Conservation (phyloP, 1,140 invertebrate species). For the Andrena cerasifolii region DNA sequence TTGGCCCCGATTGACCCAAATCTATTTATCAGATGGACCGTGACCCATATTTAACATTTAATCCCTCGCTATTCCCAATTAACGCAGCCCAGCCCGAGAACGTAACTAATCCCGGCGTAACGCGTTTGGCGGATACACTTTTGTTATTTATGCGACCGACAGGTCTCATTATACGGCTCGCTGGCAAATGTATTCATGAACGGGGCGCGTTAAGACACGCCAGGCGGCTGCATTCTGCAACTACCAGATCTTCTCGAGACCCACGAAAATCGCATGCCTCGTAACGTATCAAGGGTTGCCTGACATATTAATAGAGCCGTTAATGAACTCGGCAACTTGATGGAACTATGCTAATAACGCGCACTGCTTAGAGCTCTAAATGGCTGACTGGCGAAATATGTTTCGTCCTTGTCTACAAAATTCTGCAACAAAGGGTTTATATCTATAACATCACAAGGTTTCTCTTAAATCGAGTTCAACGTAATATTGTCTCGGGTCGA, state of each 20-base stretch:
- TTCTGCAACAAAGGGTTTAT: too few relatives aligned
- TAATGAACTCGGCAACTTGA: slow-evolving; percentile 54
- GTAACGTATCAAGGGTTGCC: slow-evolving; percentile 43
- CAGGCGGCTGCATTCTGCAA: slow-evolving; percentile 33
- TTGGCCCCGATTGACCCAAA: background rate
- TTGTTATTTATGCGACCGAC: slow-evolving; percentile 58
- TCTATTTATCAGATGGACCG: background rate
- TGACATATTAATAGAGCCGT: slow-evolving; percentile 59
- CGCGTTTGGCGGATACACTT: slow-evolving; percentile 36
- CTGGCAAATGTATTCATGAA: slow-evolving; percentile 69
- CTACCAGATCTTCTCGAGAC: slow-evolving; percentile 21
- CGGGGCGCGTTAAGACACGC: slow-evolving; percentile 52
- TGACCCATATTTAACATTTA: background rate
- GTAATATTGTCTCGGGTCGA: too few relatives aligned
- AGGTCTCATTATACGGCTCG: slow-evolving; percentile 44
- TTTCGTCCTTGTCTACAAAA: too few relatives aligned
- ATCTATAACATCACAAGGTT: too few relatives aligned
- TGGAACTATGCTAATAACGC: slow-evolving; percentile 42
- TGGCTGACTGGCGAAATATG: too few relatives aligned
- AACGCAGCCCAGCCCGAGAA: background rate
- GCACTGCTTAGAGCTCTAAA: background rate
- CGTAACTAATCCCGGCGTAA: background rate
- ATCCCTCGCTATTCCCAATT: background rate
- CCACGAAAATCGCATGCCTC: slow-evolving; percentile 44
- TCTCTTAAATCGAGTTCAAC: too few relatives aligned